Evolutionary conservation across 2,113 vertebrate genomes (phyloP).

Genomic region (Calonectris borealis): DNA sequence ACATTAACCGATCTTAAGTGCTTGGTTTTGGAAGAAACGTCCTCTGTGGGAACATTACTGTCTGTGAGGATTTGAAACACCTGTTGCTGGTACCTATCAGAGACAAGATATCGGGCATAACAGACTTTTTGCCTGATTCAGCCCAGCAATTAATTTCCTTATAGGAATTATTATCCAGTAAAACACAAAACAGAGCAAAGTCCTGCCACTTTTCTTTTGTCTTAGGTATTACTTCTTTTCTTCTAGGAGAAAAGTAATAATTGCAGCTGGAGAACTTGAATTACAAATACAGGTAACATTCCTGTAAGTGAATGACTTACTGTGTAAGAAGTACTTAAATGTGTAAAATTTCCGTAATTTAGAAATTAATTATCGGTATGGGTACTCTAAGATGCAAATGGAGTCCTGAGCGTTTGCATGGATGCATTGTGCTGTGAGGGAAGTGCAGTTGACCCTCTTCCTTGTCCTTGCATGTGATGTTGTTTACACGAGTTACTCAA

Average conservation of each 20-base stretch:
- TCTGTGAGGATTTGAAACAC: not conserved
- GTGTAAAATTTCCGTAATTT: not conserved
- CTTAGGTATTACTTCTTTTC: conserved; percentile 21
- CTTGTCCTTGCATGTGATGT: not conserved
- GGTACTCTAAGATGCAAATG: not conserved
- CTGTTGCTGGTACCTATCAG: not conserved
- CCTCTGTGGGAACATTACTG: not conserved
- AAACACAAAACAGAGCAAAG: not conserved
- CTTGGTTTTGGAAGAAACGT: not conserved
- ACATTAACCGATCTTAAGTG: not conserved
- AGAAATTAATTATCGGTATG: conserved; percentile 16
- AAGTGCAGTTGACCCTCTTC: not conserved
- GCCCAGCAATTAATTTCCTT: not conserved
- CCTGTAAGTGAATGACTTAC: conserved; percentile 20
- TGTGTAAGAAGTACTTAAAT: not conserved
- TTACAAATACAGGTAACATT: not conserved
- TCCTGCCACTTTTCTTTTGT: conserved; percentile 26
- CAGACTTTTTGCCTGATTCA: not conserved
- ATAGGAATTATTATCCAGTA: not conserved
- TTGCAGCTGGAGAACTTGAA: not conserved
- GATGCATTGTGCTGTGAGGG: not conserved
- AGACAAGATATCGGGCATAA: not conserved
- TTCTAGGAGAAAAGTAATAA: conserved; percentile 2
- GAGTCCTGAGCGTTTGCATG: not conserved
- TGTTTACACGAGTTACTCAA: not conserved